phyloP scores from a whole-genome alignment of 2,113 vertebrate species.

The Oreochromis tanganicae region DNA sequence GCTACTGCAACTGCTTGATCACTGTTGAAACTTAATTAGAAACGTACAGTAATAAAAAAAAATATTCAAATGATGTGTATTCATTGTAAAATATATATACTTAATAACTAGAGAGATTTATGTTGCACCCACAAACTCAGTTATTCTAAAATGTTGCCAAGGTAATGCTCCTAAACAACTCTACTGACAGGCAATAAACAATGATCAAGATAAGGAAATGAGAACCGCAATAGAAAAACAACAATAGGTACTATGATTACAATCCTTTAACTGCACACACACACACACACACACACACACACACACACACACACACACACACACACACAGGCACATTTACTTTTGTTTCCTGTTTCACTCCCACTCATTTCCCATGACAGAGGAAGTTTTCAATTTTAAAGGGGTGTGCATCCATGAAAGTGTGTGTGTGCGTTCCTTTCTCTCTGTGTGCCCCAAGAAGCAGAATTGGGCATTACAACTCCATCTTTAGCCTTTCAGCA shows the following conservation, averaged over 20 bases:
- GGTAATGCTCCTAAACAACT: not conserved
- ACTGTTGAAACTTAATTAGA: not conserved
- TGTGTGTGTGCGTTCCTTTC: not conserved
- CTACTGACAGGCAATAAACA: not conserved
- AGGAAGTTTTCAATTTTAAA: not conserved
- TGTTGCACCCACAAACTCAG: not conserved
- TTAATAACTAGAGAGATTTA: not conserved
- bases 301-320: not conserved
- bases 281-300: not conserved
- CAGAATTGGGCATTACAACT: not conserved
- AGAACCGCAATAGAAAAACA: not conserved
- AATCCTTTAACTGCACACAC: accelerated
- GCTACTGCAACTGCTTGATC: not conserved
- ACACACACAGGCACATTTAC: not conserved
- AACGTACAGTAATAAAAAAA: not conserved
- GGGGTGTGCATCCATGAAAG: not conserved
- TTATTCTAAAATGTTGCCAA: not conserved
- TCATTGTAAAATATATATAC: not conserved
- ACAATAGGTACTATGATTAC: not conserved
- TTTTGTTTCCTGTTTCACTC: not conserved
- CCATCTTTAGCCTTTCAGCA: not conserved
- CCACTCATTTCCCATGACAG: constrained; percentile 1
- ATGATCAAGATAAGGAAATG: not conserved
- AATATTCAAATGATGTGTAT: not conserved
- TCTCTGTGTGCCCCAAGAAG: not conserved